A percentile compares a stretch with the other conserved stretches of the same genome.
Evolutionary conservation across 2,113 vertebrate genomes (phyloP).

Genomic region (Lophotis ruficrista): DNA sequence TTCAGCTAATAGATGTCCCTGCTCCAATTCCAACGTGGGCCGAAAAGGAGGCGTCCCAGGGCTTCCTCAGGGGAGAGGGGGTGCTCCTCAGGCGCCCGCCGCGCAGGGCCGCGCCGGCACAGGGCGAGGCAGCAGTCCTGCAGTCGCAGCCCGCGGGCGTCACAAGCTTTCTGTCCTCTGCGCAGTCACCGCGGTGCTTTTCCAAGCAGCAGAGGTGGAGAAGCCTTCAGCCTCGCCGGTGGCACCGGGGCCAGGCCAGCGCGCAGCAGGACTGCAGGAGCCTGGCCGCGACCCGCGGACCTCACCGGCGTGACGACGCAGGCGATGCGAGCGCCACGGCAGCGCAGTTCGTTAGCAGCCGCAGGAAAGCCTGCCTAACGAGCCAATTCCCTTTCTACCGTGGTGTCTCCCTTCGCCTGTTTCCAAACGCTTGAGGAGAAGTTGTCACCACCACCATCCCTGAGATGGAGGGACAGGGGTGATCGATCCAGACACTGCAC

Average conservation of each 20-base stretch:
- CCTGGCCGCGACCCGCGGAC: rapidly evolving
- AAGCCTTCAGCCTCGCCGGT: background rate
- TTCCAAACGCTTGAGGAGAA: background rate
- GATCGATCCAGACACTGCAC: background rate
- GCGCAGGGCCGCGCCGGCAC: background rate
- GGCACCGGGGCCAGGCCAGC: background rate
- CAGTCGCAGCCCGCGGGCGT: background rate
- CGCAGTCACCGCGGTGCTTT: background rate
- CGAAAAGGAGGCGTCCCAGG: background rate
- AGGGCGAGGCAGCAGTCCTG: background rate
- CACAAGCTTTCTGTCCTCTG: background rate
- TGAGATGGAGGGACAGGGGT: background rate
- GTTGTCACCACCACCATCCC: background rate
- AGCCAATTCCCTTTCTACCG: background rate
- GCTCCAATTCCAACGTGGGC: background rate
- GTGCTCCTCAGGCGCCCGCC: no score
- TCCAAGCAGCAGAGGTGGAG: background rate
- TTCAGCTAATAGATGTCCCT: background rate
- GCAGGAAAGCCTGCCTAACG: background rate
- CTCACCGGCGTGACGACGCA: background rate
- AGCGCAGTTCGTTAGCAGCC: background rate
- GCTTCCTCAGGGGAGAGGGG: background rate
- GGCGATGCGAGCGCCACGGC: background rate
- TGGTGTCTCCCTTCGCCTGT: background rate
- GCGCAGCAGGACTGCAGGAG: background rate